phyloP scores from a whole-genome alignment of 2,797 vertebrate genomes.

The Melanotaenia trifasciata region DNA sequence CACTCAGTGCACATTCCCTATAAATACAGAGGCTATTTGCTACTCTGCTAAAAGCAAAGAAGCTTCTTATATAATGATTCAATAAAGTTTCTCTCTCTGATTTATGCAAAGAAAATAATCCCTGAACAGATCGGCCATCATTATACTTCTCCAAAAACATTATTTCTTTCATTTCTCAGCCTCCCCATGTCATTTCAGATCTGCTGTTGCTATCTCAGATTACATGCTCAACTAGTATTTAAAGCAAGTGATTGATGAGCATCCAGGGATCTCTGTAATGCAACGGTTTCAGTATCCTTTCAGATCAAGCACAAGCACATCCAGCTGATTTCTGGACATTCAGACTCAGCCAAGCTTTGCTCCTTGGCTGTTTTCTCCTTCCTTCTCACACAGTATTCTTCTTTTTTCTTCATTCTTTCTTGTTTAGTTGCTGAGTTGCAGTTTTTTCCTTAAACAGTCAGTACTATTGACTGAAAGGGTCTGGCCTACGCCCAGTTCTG shows the following conservation, averaged over 20 bases:
- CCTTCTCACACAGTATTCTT: conserved; percentile 10
- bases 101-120: not conserved
- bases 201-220: conserved; percentile 16
- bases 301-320: conserved; percentile 40
- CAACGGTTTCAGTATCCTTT: conserved; percentile 19
- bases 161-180: conserved; percentile 11
- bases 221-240: conserved; percentile 19
- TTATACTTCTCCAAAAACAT: conserved; percentile 1
- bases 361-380: conserved; percentile 21
- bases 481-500: conserved; percentile 56
- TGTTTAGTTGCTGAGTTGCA: conserved; percentile 60
- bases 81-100: not conserved
- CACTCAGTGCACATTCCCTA: not conserved
- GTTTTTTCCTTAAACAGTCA: conserved; percentile 54
- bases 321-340: conserved; percentile 17
- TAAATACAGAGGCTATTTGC: not conserved
- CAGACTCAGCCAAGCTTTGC: conserved; percentile 37
- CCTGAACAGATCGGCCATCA: not conserved
- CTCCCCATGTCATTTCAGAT: conserved; percentile 1
- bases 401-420: conserved; percentile 36
- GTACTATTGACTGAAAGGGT: conserved; percentile 47
- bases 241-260: conserved; percentile 52
- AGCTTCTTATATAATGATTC: not conserved
- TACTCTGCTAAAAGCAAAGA: not conserved
- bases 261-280: conserved; percentile 11